A percentile compares a stretch with the other conserved stretches of the same genome.
These are phyloP conservation scores for Amphipoea lucens DNA, from an alignment of 2,888 invertebrate species.

Conservation along the genomic window DNA sequence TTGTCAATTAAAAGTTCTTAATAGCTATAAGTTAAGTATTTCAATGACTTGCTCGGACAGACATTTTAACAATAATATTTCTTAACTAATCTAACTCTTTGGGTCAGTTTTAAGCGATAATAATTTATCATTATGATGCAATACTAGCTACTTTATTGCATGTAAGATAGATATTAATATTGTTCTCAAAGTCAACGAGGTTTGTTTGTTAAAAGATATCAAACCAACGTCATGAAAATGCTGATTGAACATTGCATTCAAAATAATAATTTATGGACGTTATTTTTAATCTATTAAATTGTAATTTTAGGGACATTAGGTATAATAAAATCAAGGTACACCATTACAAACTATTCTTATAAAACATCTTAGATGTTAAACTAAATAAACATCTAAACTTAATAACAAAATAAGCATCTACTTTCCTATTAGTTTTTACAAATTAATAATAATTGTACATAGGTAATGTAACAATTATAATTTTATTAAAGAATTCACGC, in stretches of 20 bases:
- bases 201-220: conserved; percentile 13
- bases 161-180: background rate
- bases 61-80: background rate
- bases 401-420: background rate
- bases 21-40: background rate
- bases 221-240: background rate
- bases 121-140: conserved; percentile 39
- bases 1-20: background rate
- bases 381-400: background rate
- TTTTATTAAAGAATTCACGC: background rate
- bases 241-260: background rate
- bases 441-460: too few relatives aligned
- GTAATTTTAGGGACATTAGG: too few relatives aligned
- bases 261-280: background rate
- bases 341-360: background rate
- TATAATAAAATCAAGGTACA: background rate
- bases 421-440: too few relatives aligned
- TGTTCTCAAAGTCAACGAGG: background rate
- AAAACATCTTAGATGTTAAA: background rate
- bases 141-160: background rate
- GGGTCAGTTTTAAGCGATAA: conserved; percentile 16
- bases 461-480: background rate
- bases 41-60: background rate
- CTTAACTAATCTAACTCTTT: background rate
- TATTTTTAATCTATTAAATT: background rate